Conservation (phyloP, 2,888 invertebrate genomes). For the Leptopilina drosophilae region DNA sequence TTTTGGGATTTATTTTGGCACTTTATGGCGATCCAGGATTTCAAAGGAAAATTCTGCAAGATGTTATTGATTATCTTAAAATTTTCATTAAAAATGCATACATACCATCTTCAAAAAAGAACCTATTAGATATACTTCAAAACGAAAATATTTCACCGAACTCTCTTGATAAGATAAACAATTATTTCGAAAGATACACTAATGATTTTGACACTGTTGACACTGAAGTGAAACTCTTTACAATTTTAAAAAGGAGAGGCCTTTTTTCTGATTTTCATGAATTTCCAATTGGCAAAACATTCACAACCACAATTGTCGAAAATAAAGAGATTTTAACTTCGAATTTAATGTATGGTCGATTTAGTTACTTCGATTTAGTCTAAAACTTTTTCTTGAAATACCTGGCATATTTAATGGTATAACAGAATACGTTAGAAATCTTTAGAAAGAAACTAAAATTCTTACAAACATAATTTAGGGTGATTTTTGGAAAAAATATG, state of each 20-base stretch:
- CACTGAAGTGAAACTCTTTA: slow-evolving; percentile 46
- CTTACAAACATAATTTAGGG: slow-evolving; percentile 34
- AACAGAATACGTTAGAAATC: slow-evolving; percentile 33
- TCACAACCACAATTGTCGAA: slow-evolving; percentile 9
- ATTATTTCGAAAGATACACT: slow-evolving; percentile 41
- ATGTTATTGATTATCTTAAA: slow-evolving; percentile 39
- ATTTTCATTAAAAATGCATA: slow-evolving; percentile 42
- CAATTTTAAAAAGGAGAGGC: slow-evolving; percentile 44
- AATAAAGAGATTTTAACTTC: slow-evolving; percentile 26
- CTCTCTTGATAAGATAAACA: slow-evolving; percentile 34
- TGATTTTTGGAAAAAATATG: slow-evolving; percentile 42
- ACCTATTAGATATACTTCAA: slow-evolving; percentile 38
- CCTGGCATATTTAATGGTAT: slow-evolving; percentile 39
- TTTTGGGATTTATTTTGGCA: slow-evolving; percentile 47
- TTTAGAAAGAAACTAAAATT: slow-evolving; percentile 5
- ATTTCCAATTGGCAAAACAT: slow-evolving; percentile 41
- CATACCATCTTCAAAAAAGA: slow-evolving; percentile 44
- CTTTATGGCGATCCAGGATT: slow-evolving; percentile 46
- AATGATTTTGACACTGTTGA: slow-evolving; percentile 41
- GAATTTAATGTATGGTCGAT: slow-evolving; percentile 27
- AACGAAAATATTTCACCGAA: slow-evolving; percentile 34
- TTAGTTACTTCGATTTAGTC: slow-evolving; percentile 43
- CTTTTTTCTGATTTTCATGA: slow-evolving; percentile 36
- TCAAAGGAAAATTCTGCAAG: slow-evolving; percentile 43
- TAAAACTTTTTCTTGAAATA: slow-evolving; percentile 48